Conservation (phyloP, 2,797 vertebrate genomes). For the Phoxinus dragarum region DNA sequence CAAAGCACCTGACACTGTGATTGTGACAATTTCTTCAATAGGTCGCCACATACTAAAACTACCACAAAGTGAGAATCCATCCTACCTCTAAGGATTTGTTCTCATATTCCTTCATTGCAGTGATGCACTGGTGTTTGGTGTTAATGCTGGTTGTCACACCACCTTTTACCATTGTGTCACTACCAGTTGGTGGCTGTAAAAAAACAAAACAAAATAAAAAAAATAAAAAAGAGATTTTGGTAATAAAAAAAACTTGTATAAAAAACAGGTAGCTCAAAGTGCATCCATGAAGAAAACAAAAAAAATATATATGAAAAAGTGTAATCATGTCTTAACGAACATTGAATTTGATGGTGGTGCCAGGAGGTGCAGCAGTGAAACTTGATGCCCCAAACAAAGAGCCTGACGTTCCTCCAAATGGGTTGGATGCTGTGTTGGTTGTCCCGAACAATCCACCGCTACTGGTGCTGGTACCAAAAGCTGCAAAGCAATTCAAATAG, state of each 20-base stretch:
- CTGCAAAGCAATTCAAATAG: conserved; percentile 66
- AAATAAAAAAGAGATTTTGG: neutral
- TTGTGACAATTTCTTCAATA: neutral
- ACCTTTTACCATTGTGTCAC: conserved; percentile 94
- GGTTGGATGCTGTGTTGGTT: conserved; percentile 90
- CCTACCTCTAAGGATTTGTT: conserved; percentile 96
- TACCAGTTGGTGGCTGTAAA: conserved; percentile 89
- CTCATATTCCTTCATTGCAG: conserved; percentile 98
- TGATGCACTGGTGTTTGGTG: conserved; percentile 98
- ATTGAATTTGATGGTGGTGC: conserved; percentile 94
- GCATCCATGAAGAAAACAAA: neutral
- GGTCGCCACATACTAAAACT: neutral
- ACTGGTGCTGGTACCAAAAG: conserved; percentile 91
- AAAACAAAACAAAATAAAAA: neutral
- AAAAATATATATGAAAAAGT: neutral
- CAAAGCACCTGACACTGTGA: neutral
- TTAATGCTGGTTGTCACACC: conserved; percentile 96
- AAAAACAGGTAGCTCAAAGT: neutral
- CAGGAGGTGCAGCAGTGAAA: conserved; percentile 87
- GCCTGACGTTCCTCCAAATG: conserved; percentile 86
- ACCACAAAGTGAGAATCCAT: neutral
- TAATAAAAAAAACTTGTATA: neutral
- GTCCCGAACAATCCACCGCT: conserved; percentile 91
- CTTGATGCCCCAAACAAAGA: conserved; percentile 89
- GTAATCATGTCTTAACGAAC: conserved; percentile 74